Evolutionary conservation across 2,888 invertebrate species (phyloP).

Genomic region (Ashinkailepas kermadecensis): DNA sequence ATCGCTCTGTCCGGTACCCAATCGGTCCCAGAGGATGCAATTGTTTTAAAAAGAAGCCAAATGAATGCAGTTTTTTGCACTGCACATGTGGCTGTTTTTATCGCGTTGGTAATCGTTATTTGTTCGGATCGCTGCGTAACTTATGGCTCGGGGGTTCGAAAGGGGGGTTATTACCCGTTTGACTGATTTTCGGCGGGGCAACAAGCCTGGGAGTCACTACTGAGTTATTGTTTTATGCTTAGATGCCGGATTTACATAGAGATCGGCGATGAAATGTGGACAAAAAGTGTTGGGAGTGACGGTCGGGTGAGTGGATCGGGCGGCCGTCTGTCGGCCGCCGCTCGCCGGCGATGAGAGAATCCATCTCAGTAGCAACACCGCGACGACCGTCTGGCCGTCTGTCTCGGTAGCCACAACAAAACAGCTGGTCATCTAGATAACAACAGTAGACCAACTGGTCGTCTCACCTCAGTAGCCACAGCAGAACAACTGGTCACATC

Average conservation of each 20-base stretch:
- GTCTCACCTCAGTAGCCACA: no score
- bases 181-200: constrained; percentile 12
- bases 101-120: neutral
- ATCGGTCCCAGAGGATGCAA: neutral
- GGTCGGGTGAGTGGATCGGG: neutral
- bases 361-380: no score
- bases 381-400: no score
- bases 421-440: no score
- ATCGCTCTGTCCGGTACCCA: neutral
- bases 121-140: constrained; percentile 14
- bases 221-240: constrained; percentile 17
- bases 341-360: no score
- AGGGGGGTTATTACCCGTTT: constrained; percentile 3
- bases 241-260: constrained; percentile 1
- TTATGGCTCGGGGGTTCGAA: neutral
- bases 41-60: constrained; percentile 20
- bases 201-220: constrained; percentile 13
- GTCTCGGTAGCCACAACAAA: no score
- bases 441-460: no score
- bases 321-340: no score
- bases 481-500: no score
- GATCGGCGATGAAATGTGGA: neutral
- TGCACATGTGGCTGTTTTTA: neutral
- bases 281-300: neutral
- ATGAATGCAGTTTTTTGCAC: constrained; percentile 5